phyloP scores from a whole-genome alignment of 2,797 vertebrate genomes.

The Danio jaintianensis region DNA sequence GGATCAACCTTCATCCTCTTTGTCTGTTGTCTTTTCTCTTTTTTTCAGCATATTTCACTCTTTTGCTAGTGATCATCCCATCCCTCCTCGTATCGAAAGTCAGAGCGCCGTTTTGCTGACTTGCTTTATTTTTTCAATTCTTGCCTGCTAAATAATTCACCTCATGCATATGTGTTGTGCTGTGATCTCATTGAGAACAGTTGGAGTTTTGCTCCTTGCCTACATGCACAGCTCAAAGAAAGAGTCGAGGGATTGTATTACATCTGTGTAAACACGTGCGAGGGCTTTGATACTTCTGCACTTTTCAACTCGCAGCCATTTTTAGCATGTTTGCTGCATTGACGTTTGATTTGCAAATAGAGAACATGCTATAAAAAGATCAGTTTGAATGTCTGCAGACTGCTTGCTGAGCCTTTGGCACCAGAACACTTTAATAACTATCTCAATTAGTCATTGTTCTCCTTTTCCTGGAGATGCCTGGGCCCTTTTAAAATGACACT shows the following conservation, averaged over 20 bases:
- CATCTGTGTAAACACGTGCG: conserved; percentile 27
- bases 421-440: conserved; percentile 18
- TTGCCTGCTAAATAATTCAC: conserved; percentile 56
- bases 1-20: conserved; percentile 62
- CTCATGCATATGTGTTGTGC: neutral
- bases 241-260: conserved; percentile 12
- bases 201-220: conserved; percentile 5
- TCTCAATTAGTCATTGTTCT: conserved; percentile 43
- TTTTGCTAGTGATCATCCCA: conserved; percentile 26
- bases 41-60: neutral
- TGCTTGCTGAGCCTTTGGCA: conserved; percentile 24
- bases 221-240: conserved; percentile 4
- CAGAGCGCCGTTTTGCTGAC: conserved; percentile 56
- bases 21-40: neutral
- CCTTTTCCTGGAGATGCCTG: neutral
- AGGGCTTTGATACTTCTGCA: conserved; percentile 37
- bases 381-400: neutral
- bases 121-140: conserved; percentile 48
- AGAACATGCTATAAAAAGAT: conserved; percentile 33
- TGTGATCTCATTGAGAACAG: conserved; percentile 5
- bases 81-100: conserved; percentile 19
- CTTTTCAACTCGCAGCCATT: conserved; percentile 28
- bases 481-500: conserved; percentile 25
- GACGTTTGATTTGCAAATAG: neutral
- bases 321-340: conserved; percentile 42